Evolutionary conservation across 2,888 invertebrate genomes (phyloP).

Genomic region (Eristalis intricaria): DNA sequence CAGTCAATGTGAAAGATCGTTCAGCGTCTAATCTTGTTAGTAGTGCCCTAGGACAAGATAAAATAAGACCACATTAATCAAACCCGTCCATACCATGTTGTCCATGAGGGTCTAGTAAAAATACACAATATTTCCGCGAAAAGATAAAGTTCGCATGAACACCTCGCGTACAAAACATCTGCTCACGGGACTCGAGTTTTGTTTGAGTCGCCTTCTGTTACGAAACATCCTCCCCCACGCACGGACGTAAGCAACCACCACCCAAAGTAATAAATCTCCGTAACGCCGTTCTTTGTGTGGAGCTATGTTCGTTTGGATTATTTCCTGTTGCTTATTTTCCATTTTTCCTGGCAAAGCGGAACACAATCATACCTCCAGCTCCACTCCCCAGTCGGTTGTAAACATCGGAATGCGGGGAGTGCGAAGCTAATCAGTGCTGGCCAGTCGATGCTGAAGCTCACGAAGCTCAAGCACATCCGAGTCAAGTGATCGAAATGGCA

Average conservation of each 20-base stretch:
- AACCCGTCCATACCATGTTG: too few relatives aligned
- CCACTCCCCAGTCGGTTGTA: conserved; percentile 2
- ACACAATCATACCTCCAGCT: conserved; percentile 15
- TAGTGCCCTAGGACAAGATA: neutral
- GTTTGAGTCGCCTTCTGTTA: conserved; percentile 21
- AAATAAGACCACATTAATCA: neutral
- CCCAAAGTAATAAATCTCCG: conserved; percentile 28
- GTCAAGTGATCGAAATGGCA: conserved; percentile 34
- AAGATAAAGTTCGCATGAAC: neutral
- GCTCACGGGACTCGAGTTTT: neutral
- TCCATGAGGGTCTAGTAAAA: neutral
- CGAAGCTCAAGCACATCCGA: neutral
- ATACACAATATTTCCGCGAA: neutral
- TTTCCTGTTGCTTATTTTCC: conserved; percentile 13
- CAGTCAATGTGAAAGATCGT: neutral
- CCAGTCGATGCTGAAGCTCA: neutral
- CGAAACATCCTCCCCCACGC: conserved; percentile 26
- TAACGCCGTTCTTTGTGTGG: conserved; percentile 16
- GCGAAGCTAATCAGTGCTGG: neutral
- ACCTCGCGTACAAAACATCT: conserved; percentile 13
- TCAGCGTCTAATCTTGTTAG: neutral
- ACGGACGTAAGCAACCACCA: conserved; percentile 10
- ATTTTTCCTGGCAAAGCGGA: neutral
- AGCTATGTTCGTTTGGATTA: conserved; percentile 5
- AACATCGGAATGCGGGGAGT: conserved; percentile 40